Percentiles rank a stretch among this genome's conserved stretches.
Conservation (phyloP, 2,888 invertebrate genomes). For the Torymus tubicola region DNA sequence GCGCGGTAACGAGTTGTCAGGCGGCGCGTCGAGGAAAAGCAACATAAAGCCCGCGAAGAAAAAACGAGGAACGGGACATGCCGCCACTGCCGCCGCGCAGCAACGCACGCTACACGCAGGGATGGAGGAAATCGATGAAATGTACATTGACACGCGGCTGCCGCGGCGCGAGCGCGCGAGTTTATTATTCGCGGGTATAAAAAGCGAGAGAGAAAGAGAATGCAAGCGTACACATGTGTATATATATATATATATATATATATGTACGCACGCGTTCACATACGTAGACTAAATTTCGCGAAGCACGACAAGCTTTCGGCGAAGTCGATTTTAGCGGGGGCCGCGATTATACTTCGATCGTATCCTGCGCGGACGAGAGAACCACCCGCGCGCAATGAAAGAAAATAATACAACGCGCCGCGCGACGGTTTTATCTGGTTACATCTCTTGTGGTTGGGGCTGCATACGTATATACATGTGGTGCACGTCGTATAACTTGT, state of each 20-base stretch:
- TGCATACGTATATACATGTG: not conserved
- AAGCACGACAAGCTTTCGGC: constrained; percentile 65
- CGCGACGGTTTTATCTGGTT: constrained; percentile 39
- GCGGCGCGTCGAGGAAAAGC: constrained; percentile 34
- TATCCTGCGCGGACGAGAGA: too few species aligned
- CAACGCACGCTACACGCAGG: not conserved
- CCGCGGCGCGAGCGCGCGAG: not conserved
- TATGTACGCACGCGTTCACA: constrained; percentile 44
- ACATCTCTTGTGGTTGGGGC: constrained; percentile 10
- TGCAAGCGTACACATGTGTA: not conserved
- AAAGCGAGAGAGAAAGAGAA: constrained; percentile 1
- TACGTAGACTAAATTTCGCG: constrained; percentile 67
- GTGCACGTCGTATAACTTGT: too few species aligned
- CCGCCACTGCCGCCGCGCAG: too few species aligned
- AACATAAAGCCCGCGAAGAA: constrained; percentile 6
- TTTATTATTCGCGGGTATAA: not conserved
- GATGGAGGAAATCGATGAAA: constrained; percentile 51
- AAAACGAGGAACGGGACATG: not conserved
- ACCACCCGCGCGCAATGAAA: constrained; percentile 18
- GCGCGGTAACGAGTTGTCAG: constrained; percentile 71
- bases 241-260: not conserved
- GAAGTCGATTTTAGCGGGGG: constrained; percentile 60
- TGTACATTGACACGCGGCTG: constrained; percentile 42
- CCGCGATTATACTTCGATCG: constrained; percentile 55
- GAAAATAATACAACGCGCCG: constrained; percentile 7